phyloP scores from a whole-genome alignment of 2,888 invertebrate genomes.

The Biston stratarius region DNA sequence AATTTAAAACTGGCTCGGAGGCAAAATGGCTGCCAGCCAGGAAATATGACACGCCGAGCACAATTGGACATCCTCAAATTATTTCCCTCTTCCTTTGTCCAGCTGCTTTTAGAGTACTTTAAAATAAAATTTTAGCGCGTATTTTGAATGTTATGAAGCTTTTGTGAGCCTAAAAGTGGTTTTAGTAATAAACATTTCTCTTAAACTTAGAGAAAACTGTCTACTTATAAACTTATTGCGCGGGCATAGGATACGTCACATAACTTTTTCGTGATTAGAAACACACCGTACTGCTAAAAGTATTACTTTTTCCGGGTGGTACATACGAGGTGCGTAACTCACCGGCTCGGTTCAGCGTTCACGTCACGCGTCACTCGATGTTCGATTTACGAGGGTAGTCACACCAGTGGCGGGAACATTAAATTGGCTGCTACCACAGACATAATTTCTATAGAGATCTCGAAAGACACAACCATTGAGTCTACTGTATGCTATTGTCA shows the following conservation, averaged over 20 bases:
- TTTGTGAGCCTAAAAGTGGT: slow-evolving; percentile 4
- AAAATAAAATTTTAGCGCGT: slow-evolving; percentile 26
- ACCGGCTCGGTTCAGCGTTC: slow-evolving; percentile 37
- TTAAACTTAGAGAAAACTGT: not conserved
- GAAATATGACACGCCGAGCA: slow-evolving; percentile 37
- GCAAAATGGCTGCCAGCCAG: slow-evolving; percentile 38
- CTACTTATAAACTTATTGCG: too few species aligned
- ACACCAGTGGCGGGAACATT: slow-evolving; percentile 43
- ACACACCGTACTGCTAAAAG: slow-evolving; percentile 31
- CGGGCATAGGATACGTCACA: too few species aligned
- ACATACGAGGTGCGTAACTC: slow-evolving; percentile 44
- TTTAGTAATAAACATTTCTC: slow-evolving; percentile 3
- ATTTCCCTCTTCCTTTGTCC: slow-evolving; percentile 31
- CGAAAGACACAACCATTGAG: too few species aligned
- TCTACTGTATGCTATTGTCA: too few species aligned
- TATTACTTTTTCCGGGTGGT: slow-evolving; percentile 43
- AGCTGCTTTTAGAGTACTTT: slow-evolving; percentile 32
- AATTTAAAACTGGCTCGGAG: slow-evolving; percentile 33
- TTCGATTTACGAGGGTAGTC: slow-evolving; percentile 44
- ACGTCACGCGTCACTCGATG: slow-evolving; percentile 45
- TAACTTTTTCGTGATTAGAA: too few species aligned
- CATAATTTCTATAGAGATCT: too few species aligned
- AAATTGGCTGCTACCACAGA: slow-evolving; percentile 26
- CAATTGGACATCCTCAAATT: slow-evolving; percentile 37
- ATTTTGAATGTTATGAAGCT: slow-evolving; percentile 15